Base-by-base conservation (phyloP, 2,797 vertebrate genomes). In the Emydoidea blandingii region DNA sequence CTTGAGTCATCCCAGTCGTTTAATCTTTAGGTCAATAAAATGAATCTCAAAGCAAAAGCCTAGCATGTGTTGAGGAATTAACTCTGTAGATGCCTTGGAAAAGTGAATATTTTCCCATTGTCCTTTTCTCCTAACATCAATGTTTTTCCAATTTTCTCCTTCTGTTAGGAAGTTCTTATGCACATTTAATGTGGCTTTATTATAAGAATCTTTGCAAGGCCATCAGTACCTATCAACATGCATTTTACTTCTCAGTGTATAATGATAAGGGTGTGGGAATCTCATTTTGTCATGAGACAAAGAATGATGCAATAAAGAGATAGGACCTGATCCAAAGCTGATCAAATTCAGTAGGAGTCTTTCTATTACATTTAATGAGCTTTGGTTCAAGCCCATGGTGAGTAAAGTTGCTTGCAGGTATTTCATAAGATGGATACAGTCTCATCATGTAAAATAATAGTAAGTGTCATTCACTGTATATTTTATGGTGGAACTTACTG, bases 21-120 rank as follows among this genome's bases (percentile, higher is more conserved):
- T 93, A 97, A 98, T 79, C 91, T 97, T 97, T 84, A 92, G 96
- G 96, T 97, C 95, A 97, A 96, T 97, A 97, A 96, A 98, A 97
- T 15, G 72, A 94, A 98, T 97, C 98, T 98, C 95, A 97, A 97
- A 98, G 91, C 92, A 96, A 93, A 97, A 96, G 86, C 86, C 81
- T 80, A 5, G 79, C 92, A 65, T 95, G 89, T 94, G 62, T 85
- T 83, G 81, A 97, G 84, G 90, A 92, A 95, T 84, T 96, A 97
- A 97, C 93, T 96, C 96, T 83, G 90, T 95, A 41, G 14, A 2
- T 87, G 21, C 72, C 92, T 95, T 62, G 50, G 90, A 62, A 91
- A 94, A 96, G 44, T 72, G 49, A 53, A 68, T 91, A 52, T 83
- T 95, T 97, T 97, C 90, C 88, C 62, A 81, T 93, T 82, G 54